Evolutionary conservation across 2,113 vertebrate species (phyloP), one percentile per base, ranked within the genome.

Genomic region (Myodes glareolus): DNA sequence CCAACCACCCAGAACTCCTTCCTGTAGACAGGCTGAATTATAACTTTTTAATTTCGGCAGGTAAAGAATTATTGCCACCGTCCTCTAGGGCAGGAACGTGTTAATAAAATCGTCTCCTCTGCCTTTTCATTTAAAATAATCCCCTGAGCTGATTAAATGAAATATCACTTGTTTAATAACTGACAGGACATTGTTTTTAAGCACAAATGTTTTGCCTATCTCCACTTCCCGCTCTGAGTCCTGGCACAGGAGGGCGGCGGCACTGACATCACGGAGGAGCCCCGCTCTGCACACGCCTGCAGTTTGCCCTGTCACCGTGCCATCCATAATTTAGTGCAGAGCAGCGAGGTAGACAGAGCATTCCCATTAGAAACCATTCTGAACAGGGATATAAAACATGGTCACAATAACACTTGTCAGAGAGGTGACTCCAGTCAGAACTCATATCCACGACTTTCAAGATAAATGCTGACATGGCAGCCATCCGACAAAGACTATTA

Each of bases 131-230:
- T 99, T 99, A 98, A 98, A 98, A 98, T 98, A 99, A 99, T 98
- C 98, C 98, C 98, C 98, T 99, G 98, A 99, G 99, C 98, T 98
- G 98, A 99, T 99, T 99, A 99, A 99, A 99, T 99, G 98, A 99
- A 99, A 99, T 99, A 99, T 99, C 98, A 99, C 98, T 99, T 99
- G 98, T 99, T 99, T 99, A 99, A 99, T 99, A 99, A 99, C 98
- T 98, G 98, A 98, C 98, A 98, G 98, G 99, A 99, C 98, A 99
- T 99, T 99, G 98, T 98, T 99, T 99, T 99, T 98, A 99, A 99
- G 98, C 98, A 98, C 98, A 98, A 98, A 99, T 98, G 95, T 98
- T 99, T 99, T 99, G 98, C 98, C 98, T 98, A 98, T 98, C 98
- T 98, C 97, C 47, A 52, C 92, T 94, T 96, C 95, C 97, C 97